A percentile compares a stretch with the other conserved stretches of the same genome.
phyloP scores from a whole-genome alignment of 1,140 invertebrate species.

The Calephelis virginiensis region DNA sequence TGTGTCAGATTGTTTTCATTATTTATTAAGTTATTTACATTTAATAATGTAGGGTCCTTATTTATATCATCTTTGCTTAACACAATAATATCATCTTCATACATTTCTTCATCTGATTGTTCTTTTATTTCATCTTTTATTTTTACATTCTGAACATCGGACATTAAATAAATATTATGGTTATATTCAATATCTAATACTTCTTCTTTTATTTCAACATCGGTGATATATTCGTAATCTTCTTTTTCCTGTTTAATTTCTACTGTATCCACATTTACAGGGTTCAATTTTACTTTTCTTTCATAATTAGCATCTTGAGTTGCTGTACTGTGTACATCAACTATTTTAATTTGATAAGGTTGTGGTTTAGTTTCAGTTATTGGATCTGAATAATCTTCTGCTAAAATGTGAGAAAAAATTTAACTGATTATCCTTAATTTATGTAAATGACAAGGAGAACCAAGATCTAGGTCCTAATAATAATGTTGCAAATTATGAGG shows the following conservation, averaged over 20 bases:
- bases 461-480: too few relatives aligned
- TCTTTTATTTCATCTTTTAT: neutral
- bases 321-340: neutral
- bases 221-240: neutral
- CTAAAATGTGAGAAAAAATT: too few relatives aligned
- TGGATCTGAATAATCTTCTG: too few relatives aligned
- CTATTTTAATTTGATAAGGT: neutral
- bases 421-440: too few relatives aligned
- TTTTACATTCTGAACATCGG: neutral
- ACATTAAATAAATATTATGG: neutral
- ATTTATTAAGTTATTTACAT: neutral
- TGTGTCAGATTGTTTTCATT: neutral
- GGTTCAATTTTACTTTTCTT: neutral
- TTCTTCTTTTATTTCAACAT: slow-evolving; percentile 5
- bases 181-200: slow-evolving; percentile 3
- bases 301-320: neutral
- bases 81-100: slow-evolving; percentile 11
- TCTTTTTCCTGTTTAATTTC: slow-evolving; percentile 6
- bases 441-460: too few relatives aligned
- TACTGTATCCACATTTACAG: neutral
- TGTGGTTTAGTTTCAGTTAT: neutral
- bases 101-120: neutral
- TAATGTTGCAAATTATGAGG: too few relatives aligned
- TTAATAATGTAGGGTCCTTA: neutral
- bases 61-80: neutral